Evolutionary conservation across 2,888 invertebrate species (phyloP), one percentile per base, ranked within the genome.

Genomic region (Brenthis hecate): DNA sequence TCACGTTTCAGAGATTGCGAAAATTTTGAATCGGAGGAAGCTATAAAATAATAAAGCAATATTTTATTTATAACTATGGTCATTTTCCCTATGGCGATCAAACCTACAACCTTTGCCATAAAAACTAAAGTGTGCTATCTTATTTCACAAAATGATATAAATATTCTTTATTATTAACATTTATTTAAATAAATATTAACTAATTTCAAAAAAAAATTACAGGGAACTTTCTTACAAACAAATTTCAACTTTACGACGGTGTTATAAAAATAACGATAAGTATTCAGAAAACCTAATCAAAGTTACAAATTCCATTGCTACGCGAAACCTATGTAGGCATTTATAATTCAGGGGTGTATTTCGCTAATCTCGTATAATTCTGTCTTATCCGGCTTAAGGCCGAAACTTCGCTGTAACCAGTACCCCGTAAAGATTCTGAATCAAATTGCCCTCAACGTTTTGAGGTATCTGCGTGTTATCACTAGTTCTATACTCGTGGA

Each of bases 401-500:
- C 74, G 73, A 80, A 87, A 85, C 82, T 87, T 80, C 78, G 76
- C 75, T 67, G 65, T 75, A 61, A 70, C 74, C 64, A 75, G 76
- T 73, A 71, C 65, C 69, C 78, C 77, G 81, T 81, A 88, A 89
- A 89, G 88, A 88, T 85, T 80, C 82, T 78, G 81, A 83, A 82
- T 81, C 75, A 84, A 86, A 88, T 89, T 84, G 74, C 76, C 74
- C 76, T 75, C 72, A 66, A 74, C 70, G 68, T 74, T 69, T 66
- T 72, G 56, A 43, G 36, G 68, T 72, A 69, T 71, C 80, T 80
- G 80, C 77, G 78, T 81, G 84, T 85, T 88, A 87, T 87, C 87
- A 86, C 85, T 84, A 82, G 82, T 84, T 81, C 81, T 74, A 76
- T 75, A 78, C 87, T 77, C 81, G 70, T 43, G 84, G 81, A 81